phyloP scores from a whole-genome alignment of 2,113 vertebrate species.

The Ammospiza caudacuta region DNA sequence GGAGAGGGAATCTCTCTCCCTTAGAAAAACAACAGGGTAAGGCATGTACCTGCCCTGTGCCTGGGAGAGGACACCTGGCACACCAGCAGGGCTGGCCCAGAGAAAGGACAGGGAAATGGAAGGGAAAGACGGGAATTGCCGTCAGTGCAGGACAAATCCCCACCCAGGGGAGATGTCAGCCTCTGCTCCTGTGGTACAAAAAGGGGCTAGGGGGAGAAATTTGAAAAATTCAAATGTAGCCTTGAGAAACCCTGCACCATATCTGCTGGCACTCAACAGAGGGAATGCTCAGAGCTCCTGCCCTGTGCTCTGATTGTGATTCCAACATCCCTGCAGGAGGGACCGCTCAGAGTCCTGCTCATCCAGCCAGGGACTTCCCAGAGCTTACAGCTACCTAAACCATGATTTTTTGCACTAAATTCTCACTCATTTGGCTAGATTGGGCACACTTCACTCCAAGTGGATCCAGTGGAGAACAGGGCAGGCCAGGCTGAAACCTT shows the following conservation, averaged over 20 bases:
- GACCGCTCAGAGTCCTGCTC: background rate
- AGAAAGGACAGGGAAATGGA: no score
- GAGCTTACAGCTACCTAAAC: background rate
- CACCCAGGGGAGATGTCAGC: rapidly evolving
- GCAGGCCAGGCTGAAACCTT: background rate
- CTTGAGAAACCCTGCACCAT: background rate
- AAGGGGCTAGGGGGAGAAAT: background rate
- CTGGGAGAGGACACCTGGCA: no score
- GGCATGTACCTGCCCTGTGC: no score
- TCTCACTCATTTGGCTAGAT: background rate
- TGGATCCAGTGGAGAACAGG: background rate
- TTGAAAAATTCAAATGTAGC: background rate
- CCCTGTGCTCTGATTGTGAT: background rate
- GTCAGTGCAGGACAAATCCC: background rate
- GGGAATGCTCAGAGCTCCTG: background rate
- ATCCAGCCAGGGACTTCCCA: no score
- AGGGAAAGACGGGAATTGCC: background rate
- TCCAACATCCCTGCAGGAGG: background rate
- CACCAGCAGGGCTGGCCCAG: background rate
- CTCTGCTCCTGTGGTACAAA: background rate
- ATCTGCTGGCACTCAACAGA: background rate
- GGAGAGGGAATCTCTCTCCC: background rate
- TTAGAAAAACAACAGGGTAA: background rate
- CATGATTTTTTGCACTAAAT: background rate
- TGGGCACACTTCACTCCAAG: background rate